Evolutionary conservation across 1,140 invertebrate genomes (phyloP).

Genomic region (Heliconius melpomene): DNA sequence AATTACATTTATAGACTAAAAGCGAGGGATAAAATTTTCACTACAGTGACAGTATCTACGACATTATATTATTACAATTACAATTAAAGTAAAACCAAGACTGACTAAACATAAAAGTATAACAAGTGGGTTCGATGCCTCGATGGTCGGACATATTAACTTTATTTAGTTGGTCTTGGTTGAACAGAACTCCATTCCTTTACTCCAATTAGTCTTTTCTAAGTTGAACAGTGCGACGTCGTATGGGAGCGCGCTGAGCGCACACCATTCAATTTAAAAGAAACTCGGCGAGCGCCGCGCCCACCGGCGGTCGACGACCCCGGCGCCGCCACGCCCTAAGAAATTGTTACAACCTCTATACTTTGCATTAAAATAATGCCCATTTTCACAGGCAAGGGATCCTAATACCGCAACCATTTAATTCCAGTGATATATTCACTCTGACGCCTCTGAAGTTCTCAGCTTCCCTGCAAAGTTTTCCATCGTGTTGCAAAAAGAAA

Average conservation of each 20-base stretch:
- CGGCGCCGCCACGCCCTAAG: constrained; percentile 71
- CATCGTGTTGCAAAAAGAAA: constrained; percentile 74
- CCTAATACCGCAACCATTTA: constrained; percentile 71
- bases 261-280: constrained; percentile 81
- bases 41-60: constrained; percentile 56
- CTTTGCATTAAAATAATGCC: constrained; percentile 94
- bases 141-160: constrained; percentile 60
- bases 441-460: constrained; percentile 72
- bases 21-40: constrained; percentile 55
- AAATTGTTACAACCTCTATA: constrained; percentile 89
- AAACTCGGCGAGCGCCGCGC: constrained; percentile 72
- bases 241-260: constrained; percentile 65
- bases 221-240: constrained; percentile 79
- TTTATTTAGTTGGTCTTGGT: constrained; percentile 81
- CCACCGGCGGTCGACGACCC: constrained; percentile 52
- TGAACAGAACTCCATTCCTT: constrained; percentile 80
- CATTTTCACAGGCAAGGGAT: constrained; percentile 85
- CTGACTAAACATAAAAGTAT: constrained; percentile 80
- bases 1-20: constrained; percentile 43
- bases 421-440: constrained; percentile 76
- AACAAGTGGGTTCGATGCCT: constrained; percentile 58
- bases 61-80: constrained; percentile 56
- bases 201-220: constrained; percentile 78
- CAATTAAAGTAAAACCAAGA: constrained; percentile 79
- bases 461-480: constrained; percentile 80